These are phyloP conservation scores for Pangasius krempfi DNA, from an alignment of 2,797 vertebrate genomes.

Conservation along the genomic window DNA sequence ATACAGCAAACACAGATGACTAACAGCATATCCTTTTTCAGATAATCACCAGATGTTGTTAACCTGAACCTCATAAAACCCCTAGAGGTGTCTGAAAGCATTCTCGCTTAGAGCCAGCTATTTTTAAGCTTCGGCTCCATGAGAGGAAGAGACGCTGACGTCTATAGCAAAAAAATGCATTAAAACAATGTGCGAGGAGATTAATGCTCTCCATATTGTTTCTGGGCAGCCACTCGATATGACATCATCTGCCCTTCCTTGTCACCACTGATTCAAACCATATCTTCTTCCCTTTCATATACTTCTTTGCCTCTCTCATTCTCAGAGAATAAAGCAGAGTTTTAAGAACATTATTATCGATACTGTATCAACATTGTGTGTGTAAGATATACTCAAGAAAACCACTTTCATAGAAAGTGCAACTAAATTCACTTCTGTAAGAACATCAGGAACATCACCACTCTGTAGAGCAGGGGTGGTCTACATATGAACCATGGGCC, in stretches of 20 bases:
- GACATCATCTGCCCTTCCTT: constrained; percentile 64
- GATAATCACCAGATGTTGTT: constrained; percentile 31
- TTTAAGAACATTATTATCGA: background rate
- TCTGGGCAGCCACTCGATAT: constrained; percentile 58
- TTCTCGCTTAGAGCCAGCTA: background rate
- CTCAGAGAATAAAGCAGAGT: background rate
- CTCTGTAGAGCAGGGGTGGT: background rate
- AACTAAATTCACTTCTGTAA: background rate
- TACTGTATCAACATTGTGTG: background rate
- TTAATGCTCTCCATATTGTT: constrained; percentile 62
- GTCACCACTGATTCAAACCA: constrained; percentile 58
- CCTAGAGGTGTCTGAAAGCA: constrained; percentile 30
- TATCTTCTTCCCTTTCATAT: constrained; percentile 23
- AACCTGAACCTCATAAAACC: constrained; percentile 24
- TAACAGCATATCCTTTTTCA: constrained; percentile 36
- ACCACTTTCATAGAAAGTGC: background rate
- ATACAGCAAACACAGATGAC: constrained; percentile 34
- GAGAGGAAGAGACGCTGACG: constrained; percentile 9
- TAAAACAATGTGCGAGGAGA: constrained; percentile 62
- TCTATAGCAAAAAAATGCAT: constrained; percentile 4
- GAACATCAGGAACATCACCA: background rate
- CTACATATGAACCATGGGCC: background rate
- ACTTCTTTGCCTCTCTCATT: background rate
- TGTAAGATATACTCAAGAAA: background rate
- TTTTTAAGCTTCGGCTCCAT: background rate